Evolutionary conservation across 2,113 vertebrate species (phyloP).

Genomic region (Aramus guarauna): DNA sequence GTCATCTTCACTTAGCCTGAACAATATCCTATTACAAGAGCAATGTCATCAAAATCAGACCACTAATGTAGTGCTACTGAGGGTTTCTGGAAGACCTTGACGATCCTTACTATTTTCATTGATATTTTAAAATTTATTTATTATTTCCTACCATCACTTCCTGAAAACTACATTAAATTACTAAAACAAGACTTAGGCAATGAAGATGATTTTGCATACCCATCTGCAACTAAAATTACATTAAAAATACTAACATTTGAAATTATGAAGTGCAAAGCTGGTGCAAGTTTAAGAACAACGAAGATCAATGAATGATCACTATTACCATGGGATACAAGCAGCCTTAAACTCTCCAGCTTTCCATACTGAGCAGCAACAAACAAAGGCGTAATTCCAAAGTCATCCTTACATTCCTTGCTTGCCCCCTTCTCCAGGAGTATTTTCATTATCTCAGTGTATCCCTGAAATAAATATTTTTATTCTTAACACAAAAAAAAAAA

Average conservation of each 20-base stretch:
- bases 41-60: neutral
- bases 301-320: neutral
- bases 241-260: neutral
- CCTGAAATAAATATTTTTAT: constrained; percentile 70
- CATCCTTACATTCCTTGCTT: constrained; percentile 82
- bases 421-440: constrained; percentile 79
- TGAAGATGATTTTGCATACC: neutral
- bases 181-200: neutral
- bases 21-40: neutral
- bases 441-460: constrained; percentile 78
- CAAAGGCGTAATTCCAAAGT: constrained; percentile 88
- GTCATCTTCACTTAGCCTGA: neutral
- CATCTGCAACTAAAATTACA: neutral
- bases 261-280: accelerated
- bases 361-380: constrained; percentile 95
- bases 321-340: constrained; percentile 83
- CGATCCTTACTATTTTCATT: neutral
- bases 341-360: constrained; percentile 76
- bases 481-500: neutral
- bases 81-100: neutral
- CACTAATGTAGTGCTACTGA: neutral
- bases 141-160: neutral
- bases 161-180: neutral
- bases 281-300: neutral
- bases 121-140: neutral